These are phyloP conservation scores for Luperina testacea DNA, from an alignment of 2,888 invertebrate genomes.

Conservation along the genomic window DNA sequence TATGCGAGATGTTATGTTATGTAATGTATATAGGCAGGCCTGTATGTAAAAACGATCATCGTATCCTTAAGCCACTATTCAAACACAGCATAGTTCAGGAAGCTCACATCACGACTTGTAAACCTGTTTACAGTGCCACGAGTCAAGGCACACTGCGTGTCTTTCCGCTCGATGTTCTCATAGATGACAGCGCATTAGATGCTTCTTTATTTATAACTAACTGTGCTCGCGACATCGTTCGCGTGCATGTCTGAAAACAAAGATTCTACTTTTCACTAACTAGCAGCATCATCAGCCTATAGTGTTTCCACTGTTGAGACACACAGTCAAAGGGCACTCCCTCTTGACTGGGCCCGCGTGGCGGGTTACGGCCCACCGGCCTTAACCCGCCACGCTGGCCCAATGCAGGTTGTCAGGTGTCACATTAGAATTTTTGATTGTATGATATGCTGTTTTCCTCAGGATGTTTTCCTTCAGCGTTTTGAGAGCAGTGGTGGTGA, in stretches of 20 bases:
- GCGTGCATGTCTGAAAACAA: background rate
- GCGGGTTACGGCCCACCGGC: too few relatives aligned
- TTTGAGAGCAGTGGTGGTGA: too few relatives aligned
- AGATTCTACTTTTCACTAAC: background rate
- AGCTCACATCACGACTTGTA: conserved; percentile 68
- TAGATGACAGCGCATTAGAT: conserved; percentile 37
- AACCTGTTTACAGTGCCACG: conserved; percentile 59
- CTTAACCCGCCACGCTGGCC: too few relatives aligned
- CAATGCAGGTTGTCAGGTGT: too few relatives aligned
- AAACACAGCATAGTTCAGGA: conserved; percentile 46
- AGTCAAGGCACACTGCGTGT: conserved; percentile 65
- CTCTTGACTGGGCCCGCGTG: too few relatives aligned
- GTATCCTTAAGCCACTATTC: conserved; percentile 20
- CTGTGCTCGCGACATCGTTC: too few relatives aligned
- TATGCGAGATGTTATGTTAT: background rate
- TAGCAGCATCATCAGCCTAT: background rate
- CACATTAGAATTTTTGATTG: too few relatives aligned
- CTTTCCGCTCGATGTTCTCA: conserved; percentile 40
- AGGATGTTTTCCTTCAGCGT: too few relatives aligned
- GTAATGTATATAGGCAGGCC: background rate
- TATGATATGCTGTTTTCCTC: too few relatives aligned
- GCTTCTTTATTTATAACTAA: background rate
- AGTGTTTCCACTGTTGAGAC: too few relatives aligned
- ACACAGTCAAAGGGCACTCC: too few relatives aligned
- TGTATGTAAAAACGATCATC: conserved; percentile 20